Conservation (phyloP, 2,113 vertebrate species). For the Eudyptes chrysolophus region DNA sequence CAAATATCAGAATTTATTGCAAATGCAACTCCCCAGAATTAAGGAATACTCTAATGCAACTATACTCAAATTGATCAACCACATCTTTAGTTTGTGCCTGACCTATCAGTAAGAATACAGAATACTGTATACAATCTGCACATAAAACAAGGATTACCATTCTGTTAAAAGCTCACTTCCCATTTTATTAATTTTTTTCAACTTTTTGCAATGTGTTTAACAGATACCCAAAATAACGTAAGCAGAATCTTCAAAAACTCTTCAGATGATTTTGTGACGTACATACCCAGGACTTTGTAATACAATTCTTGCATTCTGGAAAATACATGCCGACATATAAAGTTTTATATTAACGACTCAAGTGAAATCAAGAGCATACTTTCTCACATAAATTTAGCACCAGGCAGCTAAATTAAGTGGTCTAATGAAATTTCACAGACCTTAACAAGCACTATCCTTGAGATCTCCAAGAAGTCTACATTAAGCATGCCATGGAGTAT, state of each 20-base stretch:
- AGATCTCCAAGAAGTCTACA: neutral
- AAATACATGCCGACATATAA: neutral
- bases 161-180: neutral
- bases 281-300: neutral
- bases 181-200: neutral
- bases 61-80: neutral
- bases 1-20: neutral
- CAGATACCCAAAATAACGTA: neutral
- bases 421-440: neutral
- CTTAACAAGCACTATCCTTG: neutral
- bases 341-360: neutral
- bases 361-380: neutral
- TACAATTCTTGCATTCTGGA: neutral
- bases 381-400: neutral
- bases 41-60: neutral
- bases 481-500: neutral
- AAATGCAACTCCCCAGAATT: neutral
- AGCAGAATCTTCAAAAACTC: neutral
- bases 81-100: neutral
- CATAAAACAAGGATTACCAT: neutral
- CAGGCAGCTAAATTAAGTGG: neutral
- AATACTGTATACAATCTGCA: neutral
- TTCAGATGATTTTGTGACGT: neutral
- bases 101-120: neutral
- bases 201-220: neutral